These are phyloP conservation scores for Diphyllodes magnificus DNA, from an alignment of 2,113 vertebrate genomes.

Conservation along the genomic window DNA sequence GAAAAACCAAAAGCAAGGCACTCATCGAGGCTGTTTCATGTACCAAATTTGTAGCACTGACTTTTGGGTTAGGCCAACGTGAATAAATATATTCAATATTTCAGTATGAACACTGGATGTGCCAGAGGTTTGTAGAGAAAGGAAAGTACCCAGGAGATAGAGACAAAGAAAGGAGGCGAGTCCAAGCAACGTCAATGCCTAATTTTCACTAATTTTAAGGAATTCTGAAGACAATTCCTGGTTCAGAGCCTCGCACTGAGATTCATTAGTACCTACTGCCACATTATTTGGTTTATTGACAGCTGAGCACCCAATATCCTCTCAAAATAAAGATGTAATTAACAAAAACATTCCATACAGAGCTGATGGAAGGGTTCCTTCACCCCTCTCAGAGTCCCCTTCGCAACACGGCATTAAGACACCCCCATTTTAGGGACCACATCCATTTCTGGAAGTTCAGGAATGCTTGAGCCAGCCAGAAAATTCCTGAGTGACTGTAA, in stretches of 20 bases:
- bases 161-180: not conserved
- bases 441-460: not conserved
- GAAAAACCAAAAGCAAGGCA: not conserved
- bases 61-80: not conserved
- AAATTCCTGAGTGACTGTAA: not conserved
- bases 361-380: not conserved
- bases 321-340: not conserved
- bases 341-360: not conserved
- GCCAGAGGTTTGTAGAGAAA: not conserved
- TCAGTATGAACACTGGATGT: not conserved
- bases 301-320: not conserved
- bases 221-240: not conserved
- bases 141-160: not conserved
- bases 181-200: not conserved
- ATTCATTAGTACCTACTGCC: not conserved
- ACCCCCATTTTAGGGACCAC: not conserved
- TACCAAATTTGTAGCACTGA: accelerated
- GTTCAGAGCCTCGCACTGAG: not conserved
- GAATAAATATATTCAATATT: not conserved
- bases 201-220: not conserved
- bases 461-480: not conserved
- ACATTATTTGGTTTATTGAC: not conserved
- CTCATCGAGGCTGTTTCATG: not conserved
- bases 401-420: not conserved
- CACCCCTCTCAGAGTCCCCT: not conserved